phyloP scores from a whole-genome alignment of 2,797 vertebrate species.

The Rhinella marina region DNA sequence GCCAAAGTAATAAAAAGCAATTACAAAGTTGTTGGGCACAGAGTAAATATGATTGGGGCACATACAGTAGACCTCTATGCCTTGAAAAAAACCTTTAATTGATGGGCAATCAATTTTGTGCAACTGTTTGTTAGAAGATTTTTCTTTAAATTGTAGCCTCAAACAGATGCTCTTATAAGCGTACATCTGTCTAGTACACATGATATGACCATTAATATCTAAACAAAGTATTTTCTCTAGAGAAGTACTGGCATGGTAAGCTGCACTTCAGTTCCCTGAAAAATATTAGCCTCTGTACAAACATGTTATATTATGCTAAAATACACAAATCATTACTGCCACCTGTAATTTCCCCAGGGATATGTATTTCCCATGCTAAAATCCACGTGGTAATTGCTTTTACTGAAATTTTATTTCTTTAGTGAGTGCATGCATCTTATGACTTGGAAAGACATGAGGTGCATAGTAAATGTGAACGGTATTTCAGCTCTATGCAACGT shows the following conservation, averaged over 20 bases:
- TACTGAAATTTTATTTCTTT: slow-evolving; percentile 17
- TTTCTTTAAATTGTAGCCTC: not conserved
- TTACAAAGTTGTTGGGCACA: too few species aligned
- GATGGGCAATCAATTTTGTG: not conserved
- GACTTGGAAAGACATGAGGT: not conserved
- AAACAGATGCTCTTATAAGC: not conserved
- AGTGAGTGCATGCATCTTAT: not conserved
- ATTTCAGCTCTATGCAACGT: not conserved
- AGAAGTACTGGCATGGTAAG: not conserved
- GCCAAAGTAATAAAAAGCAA: too few species aligned
- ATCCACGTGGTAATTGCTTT: not conserved
- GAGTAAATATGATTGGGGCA: too few species aligned
- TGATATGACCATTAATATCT: not conserved
- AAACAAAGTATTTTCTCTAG: slow-evolving; percentile 5
- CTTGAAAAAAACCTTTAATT: not conserved
- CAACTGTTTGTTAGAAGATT: not conserved
- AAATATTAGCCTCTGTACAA: slow-evolving; percentile 12
- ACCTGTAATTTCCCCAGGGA: slow-evolving; percentile 43
- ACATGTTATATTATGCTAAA: slow-evolving; percentile 39
- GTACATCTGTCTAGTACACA: not conserved
- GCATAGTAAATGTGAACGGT: not conserved
- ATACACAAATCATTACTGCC: slow-evolving; percentile 8
- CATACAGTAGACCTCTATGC: too few species aligned
- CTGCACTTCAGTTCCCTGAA: not conserved
- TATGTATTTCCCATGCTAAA: not conserved